Base-by-base conservation (phyloP, 2,888 invertebrate species). In the Drosophila rellima region DNA sequence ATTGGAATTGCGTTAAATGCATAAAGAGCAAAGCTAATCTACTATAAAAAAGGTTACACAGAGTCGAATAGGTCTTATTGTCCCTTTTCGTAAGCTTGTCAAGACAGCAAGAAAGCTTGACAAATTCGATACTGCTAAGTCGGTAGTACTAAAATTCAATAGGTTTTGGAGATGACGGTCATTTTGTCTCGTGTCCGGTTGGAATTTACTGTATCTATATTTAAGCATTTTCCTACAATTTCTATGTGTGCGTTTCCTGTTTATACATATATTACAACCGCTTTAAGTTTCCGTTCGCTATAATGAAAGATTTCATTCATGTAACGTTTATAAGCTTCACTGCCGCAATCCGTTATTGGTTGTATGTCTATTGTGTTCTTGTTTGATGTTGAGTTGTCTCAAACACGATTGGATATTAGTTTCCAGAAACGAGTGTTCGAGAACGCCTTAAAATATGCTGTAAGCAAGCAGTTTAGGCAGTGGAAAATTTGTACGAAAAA, bases 1-100 rank as follows among this genome's bases (percentile, higher is more conserved):
- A 75, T 78, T 78, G 70, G 74, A 83, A 82, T 60, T 61, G 50
- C 56, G 71, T 61, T 57, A 44, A 65, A 57, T 51, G 39, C 54
- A 50, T 55, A 72, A 66, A 70, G 15, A 62, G 47, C 63, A 52
- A 20, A 45, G 50, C 59, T 60, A 77, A 86, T 70, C 54, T 45
- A 54, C 62, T 57, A 56, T 20, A 39, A 47, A 62, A 59, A 61
- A 39, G 26, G 29, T 57, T 8, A 10, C 17, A 17, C n/a, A 29
- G 11, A n/a, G 4, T 26, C 11, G 2, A 29, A 29, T 26, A 3
- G 5, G 13, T 18, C 45, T 8, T 13, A 17, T 29, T n/a, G 15
- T 37, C 18, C 57, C 29, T 17, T 33, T 37, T 18, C n/a, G 1
- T 15, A 11, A 20, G 3, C n/a, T 17, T 35, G 23, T 33, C 17